Evolutionary conservation across 2,888 invertebrate species (phyloP).

Genomic region (Acleris cristana): DNA sequence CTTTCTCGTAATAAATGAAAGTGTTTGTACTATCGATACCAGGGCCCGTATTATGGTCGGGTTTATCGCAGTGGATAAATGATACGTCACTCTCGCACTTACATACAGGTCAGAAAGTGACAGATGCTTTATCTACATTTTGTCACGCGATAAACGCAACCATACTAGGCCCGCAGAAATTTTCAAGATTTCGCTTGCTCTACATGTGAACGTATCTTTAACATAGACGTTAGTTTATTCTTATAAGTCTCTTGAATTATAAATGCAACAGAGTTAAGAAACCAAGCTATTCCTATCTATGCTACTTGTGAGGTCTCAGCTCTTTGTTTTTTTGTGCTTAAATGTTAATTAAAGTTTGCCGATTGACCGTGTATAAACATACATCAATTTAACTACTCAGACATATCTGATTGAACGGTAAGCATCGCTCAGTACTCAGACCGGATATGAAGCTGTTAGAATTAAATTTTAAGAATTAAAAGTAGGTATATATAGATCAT

Average conservation of each 20-base stretch:
- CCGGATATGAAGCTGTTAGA: no score
- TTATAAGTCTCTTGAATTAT: slow-evolving; percentile 1
- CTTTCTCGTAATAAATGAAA: slow-evolving; percentile 3
- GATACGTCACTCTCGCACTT: no score
- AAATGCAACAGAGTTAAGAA: no score
- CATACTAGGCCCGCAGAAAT: no score
- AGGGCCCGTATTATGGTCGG: no score
- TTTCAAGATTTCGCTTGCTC: slow-evolving; percentile 8
- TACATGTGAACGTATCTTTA: slow-evolving; percentile 18
- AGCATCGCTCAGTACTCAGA: background rate
- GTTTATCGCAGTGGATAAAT: no score
- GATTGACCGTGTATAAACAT: slow-evolving; percentile 15
- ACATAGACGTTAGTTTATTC: slow-evolving; percentile 17
- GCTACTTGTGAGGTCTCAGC: slow-evolving; percentile 32
- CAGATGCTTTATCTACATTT: no score
- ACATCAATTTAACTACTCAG: background rate
- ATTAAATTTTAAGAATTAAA: no score
- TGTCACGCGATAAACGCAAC: no score
- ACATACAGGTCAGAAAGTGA: no score
- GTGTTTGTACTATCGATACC: slow-evolving; percentile 4
- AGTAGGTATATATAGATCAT: no score
- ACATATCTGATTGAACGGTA: slow-evolving; percentile 8
- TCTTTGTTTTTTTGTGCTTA: slow-evolving; percentile 23
- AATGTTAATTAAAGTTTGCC: slow-evolving; percentile 21
- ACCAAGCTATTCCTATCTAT: background rate